Evolutionary conservation across 2,113 vertebrate species (phyloP).

Genomic region (Cyanoramphus novaezelandiae): DNA sequence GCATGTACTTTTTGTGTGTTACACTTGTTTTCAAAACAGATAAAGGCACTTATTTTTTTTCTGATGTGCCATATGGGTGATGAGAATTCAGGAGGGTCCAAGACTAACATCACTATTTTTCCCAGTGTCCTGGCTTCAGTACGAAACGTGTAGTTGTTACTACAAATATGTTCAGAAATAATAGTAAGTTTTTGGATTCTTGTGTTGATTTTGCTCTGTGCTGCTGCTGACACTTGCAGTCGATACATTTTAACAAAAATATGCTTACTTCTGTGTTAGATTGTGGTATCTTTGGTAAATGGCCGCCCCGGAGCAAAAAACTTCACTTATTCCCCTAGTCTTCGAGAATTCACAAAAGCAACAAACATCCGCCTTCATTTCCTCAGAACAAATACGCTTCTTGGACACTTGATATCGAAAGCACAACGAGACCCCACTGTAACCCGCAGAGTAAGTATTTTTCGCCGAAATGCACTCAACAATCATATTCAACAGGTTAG

Average conservation of each 20-base stretch:
- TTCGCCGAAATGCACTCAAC: background rate
- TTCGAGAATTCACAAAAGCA: conserved; percentile 89
- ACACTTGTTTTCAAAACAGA: background rate
- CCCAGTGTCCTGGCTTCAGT: background rate
- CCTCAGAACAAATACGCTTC: conserved; percentile 87
- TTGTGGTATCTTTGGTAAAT: conserved; percentile 90
- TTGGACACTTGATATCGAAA: conserved; percentile 92
- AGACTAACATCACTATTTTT: background rate
- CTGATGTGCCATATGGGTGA: background rate
- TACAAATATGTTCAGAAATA: background rate
- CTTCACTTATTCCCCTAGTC: conserved; percentile 82
- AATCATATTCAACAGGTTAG: background rate
- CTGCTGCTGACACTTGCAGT: background rate
- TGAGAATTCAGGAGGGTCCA: background rate
- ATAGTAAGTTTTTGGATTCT: background rate
- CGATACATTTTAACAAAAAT: background rate
- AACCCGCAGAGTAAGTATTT: conserved; percentile 84
- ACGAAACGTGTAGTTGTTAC: background rate
- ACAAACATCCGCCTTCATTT: conserved; percentile 90
- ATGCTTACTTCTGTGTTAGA: conserved; percentile 60
- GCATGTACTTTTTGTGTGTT: background rate
- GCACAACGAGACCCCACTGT: conserved; percentile 88
- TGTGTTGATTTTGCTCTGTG: background rate
- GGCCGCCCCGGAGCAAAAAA: conserved; percentile 87
- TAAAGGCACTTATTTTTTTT: background rate